Percentiles rank a stretch among this genome's conserved stretches.
Evolutionary conservation across 2,888 invertebrate genomes (phyloP).

Genomic region (Nephrotoma guestfalica): DNA sequence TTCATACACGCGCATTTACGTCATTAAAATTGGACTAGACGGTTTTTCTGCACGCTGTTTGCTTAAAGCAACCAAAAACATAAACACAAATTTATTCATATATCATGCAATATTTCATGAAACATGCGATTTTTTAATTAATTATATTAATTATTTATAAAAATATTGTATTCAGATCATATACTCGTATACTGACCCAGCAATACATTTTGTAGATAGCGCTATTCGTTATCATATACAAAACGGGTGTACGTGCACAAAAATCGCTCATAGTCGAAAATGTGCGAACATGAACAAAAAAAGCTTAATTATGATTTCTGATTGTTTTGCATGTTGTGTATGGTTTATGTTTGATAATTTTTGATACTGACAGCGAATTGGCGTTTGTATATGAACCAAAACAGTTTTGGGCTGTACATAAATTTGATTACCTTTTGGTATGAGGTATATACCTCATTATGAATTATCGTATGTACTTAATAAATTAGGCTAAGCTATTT

Average conservation of each 20-base stretch:
- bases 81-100: background rate
- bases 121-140: background rate
- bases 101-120: background rate
- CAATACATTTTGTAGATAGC: too few species aligned
- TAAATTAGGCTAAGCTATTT: too few species aligned
- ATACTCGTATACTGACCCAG: background rate
- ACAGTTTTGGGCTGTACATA: too few species aligned
- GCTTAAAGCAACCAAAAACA: background rate
- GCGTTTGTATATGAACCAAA: too few species aligned
- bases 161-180: background rate
- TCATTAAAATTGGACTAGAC: background rate
- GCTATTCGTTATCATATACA: background rate
- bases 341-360: too few species aligned
- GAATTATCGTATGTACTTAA: too few species aligned
- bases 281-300: background rate
- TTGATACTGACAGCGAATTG: too few species aligned
- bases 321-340: too few species aligned
- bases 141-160: background rate
- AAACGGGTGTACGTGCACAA: background rate
- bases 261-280: background rate
- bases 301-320: background rate
- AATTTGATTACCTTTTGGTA: too few species aligned
- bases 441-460: too few species aligned
- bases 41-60: background rate
- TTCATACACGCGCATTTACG: background rate